phyloP scores from a whole-genome alignment of 2,888 invertebrate species.

The Patella depressa region DNA sequence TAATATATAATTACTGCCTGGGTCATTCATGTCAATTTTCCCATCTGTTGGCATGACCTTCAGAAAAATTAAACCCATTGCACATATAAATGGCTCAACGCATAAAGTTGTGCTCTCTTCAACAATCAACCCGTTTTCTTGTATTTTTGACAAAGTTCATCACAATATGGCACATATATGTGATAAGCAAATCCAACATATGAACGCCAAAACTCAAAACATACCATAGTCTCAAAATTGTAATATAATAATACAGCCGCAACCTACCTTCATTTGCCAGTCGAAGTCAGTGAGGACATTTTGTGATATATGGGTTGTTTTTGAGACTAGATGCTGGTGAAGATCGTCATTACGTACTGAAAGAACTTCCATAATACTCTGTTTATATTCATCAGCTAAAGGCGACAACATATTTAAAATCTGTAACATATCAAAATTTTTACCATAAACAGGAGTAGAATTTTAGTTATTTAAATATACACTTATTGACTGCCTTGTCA shows the following conservation, averaged over 20 bases:
- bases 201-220: neutral
- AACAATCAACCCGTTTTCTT: too few species aligned
- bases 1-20: too few species aligned
- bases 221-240: constrained; percentile 67
- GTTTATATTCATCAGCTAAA: constrained; percentile 52
- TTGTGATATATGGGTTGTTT: constrained; percentile 58
- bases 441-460: too few species aligned
- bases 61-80: too few species aligned
- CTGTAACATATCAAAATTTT: constrained; percentile 34
- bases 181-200: neutral
- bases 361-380: constrained; percentile 50
- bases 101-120: too few species aligned
- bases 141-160: too few species aligned
- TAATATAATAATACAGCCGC: constrained; percentile 80
- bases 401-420: constrained; percentile 43
- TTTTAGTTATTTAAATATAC: too few species aligned
- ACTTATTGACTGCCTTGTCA: too few species aligned
- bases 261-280: constrained; percentile 66
- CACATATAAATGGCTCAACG: too few species aligned
- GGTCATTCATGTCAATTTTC: too few species aligned
- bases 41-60: too few species aligned
- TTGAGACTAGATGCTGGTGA: constrained; percentile 45
- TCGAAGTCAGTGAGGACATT: constrained; percentile 64
- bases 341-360: constrained; percentile 52
- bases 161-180: too few species aligned